Conservation (phyloP, 2,113 vertebrate species). For the Chrysochloris asiatica region DNA sequence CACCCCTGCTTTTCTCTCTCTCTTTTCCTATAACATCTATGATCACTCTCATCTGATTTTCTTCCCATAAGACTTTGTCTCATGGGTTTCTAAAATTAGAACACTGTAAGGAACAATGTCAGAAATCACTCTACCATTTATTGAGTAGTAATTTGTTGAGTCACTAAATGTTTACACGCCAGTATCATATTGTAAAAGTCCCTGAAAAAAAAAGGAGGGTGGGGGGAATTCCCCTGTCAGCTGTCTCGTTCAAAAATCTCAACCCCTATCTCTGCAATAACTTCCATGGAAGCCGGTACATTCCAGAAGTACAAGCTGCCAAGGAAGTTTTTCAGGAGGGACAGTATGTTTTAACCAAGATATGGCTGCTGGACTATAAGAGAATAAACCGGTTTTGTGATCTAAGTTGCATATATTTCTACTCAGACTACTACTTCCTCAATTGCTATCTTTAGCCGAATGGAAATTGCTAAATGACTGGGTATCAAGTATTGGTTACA, state of each 20-base stretch:
- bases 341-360: conserved; percentile 51
- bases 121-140: not conserved
- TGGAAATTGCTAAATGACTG: not conserved
- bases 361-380: not conserved
- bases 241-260: conserved; percentile 9
- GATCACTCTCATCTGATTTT: not conserved
- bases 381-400: not conserved
- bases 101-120: conserved; percentile 1
- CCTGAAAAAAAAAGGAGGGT: too few species aligned
- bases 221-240: not conserved
- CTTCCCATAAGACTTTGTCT: not conserved
- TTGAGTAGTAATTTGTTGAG: not conserved
- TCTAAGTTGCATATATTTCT: not conserved
- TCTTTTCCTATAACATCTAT: not conserved
- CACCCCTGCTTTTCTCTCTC: not conserved
- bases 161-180: conserved; percentile 40
- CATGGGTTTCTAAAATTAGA: not conserved
- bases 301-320: not conserved
- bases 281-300: not conserved
- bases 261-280: not conserved
- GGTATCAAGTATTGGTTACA: not conserved
- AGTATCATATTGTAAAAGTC: not conserved
- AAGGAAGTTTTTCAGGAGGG: not conserved
- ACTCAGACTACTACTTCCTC: conserved; percentile 33
- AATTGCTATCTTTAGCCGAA: not conserved